Evolutionary conservation across 1,140 invertebrate species (phyloP).

Genomic region (Lerema accius): DNA sequence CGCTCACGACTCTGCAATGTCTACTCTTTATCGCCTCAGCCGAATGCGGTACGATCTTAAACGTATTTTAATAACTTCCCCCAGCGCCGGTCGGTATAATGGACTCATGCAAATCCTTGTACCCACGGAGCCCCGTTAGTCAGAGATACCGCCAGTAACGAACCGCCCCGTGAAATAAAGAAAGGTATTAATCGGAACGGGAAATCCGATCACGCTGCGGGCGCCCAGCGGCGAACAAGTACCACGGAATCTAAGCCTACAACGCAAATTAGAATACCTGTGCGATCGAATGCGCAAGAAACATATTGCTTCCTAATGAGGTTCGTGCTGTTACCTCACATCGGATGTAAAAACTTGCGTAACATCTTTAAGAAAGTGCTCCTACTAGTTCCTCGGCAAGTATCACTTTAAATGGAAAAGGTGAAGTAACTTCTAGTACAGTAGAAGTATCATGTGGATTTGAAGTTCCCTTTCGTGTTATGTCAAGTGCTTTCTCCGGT

Average conservation of each 20-base stretch:
- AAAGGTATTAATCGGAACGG: constrained; percentile 68
- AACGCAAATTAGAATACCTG: constrained; percentile 34
- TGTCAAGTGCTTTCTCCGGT: constrained; percentile 71
- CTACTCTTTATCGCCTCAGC: constrained; percentile 66
- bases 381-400: constrained; percentile 51
- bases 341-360: constrained; percentile 56
- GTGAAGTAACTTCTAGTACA: constrained; percentile 51
- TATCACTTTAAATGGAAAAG: constrained; percentile 39
- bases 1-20: constrained; percentile 71
- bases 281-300: constrained; percentile 32
- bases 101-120: constrained; percentile 71
- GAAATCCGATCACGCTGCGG: constrained; percentile 63
- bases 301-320: constrained; percentile 34
- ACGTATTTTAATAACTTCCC: constrained; percentile 75
- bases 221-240: constrained; percentile 28
- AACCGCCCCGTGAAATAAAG: constrained; percentile 68
- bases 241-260: constrained; percentile 20
- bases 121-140: constrained; percentile 62
- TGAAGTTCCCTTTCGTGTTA: constrained; percentile 73
- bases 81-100: constrained; percentile 60
- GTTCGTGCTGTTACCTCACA: constrained; percentile 16
- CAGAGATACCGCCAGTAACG: constrained; percentile 60
- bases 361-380: constrained; percentile 61
- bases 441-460: constrained; percentile 53
- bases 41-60: constrained; percentile 67